Evolutionary conservation across 2,113 vertebrate genomes (phyloP).

Genomic region (Colius striatus): DNA sequence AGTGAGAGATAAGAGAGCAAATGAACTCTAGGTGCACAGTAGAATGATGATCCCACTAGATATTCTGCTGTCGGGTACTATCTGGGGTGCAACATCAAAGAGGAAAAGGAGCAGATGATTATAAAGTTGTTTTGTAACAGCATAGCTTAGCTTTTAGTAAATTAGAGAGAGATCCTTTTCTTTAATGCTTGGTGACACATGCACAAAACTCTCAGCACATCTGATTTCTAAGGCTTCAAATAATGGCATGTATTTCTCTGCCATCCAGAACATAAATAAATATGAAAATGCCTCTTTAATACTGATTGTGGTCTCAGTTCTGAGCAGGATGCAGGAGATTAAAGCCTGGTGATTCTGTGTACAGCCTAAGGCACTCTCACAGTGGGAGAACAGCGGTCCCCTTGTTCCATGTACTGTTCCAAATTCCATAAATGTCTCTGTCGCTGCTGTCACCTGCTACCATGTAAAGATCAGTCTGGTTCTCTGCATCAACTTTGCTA

Average conservation of each 20-base stretch:
- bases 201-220: neutral
- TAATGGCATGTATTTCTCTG: neutral
- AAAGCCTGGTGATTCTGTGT: conserved; percentile 50
- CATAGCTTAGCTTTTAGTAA: conserved; percentile 12
- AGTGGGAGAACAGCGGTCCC: conserved; percentile 2
- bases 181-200: conserved; percentile 24
- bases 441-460: conserved; percentile 40
- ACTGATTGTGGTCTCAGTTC: conserved; percentile 29
- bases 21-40: neutral
- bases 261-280: conserved; percentile 45
- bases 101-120: neutral
- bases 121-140: neutral
- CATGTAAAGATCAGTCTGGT: conserved; percentile 44
- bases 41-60: neutral
- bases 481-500: conserved; percentile 41
- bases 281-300: conserved; percentile 43
- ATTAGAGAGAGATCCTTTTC: conserved; percentile 1
- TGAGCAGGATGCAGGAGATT: conserved; percentile 48
- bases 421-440: conserved; percentile 33
- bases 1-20: neutral
- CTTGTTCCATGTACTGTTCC: conserved; percentile 54
- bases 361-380: conserved; percentile 67
- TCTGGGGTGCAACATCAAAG: conserved; percentile 19
- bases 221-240: conserved; percentile 24
- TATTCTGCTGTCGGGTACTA: neutral